Conservation (phyloP, 2,113 vertebrate genomes). For the Micromys minutus region DNA sequence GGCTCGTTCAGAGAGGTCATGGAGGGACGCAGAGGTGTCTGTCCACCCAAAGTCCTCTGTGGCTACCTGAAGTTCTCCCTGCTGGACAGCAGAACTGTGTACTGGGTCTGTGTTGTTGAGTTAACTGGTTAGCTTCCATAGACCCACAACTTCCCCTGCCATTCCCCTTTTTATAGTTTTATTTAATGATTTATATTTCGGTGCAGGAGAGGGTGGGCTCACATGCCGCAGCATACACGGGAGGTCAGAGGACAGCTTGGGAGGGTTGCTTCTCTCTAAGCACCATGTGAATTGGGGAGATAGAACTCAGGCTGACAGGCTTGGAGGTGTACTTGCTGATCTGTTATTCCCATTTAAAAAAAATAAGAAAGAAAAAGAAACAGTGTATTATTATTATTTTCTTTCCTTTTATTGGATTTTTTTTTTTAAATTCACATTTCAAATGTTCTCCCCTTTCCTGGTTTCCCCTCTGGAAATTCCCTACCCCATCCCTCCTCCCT, state of each 20-base stretch:
- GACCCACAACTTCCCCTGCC: too few relatives aligned
- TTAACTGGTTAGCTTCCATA: too few relatives aligned
- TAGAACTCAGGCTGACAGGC: not conserved
- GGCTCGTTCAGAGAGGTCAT: not conserved
- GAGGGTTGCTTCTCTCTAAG: too few relatives aligned
- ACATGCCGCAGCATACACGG: not conserved
- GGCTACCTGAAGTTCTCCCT: not conserved
- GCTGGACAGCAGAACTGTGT: not conserved
- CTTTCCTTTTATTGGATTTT: too few relatives aligned
- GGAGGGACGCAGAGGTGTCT: not conserved
- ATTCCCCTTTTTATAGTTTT: not conserved
- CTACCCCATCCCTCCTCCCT: too few relatives aligned
- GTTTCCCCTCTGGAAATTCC: too few relatives aligned
- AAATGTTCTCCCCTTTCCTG: too few relatives aligned
- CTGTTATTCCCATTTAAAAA: not conserved
- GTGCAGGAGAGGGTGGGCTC: not conserved
- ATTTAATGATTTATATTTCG: not conserved
- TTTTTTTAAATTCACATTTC: too few relatives aligned
- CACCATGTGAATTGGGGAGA: not conserved
- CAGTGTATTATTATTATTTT: too few relatives aligned
- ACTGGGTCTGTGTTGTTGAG: not conserved
- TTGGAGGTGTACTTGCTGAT: not conserved
- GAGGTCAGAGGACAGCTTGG: not conserved
- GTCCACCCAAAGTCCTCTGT: fast-evolving
- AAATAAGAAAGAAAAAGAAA: not conserved